phyloP scores from a whole-genome alignment of 1,140 invertebrate species.

The Semibalanus balanoides region DNA sequence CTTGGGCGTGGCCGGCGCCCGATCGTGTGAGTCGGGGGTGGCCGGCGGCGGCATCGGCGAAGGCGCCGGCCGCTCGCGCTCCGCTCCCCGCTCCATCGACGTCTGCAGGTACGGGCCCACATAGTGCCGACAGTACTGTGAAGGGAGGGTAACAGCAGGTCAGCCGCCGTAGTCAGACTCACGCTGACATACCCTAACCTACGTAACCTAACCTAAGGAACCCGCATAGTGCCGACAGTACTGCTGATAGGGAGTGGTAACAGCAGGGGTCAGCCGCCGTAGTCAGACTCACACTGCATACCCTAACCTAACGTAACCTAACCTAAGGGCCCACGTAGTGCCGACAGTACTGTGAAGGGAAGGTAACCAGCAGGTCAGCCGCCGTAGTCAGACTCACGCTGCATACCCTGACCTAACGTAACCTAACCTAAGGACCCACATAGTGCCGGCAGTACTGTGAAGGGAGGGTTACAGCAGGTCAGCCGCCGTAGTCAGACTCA shows the following conservation, averaged over 20 bases:
- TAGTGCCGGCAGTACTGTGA: conserved; percentile 8
- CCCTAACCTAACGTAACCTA: no score
- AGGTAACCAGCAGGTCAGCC: conserved; percentile 2
- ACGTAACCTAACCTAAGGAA: no score
- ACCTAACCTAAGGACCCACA: background rate
- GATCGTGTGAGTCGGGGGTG: conserved; percentile 1
- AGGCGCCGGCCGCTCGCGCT: conserved; percentile 31
- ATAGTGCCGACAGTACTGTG: conserved; percentile 7
- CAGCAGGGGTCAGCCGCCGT: no score
- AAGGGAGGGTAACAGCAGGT: conserved; percentile 8
- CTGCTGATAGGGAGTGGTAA: no score
- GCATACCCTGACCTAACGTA: no score
- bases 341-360: conserved; percentile 6
- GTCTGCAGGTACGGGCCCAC: background rate
- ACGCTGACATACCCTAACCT: no score
- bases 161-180: no score
- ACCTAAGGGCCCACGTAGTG: conserved; percentile 1
- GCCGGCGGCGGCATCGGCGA: conserved; percentile 44
- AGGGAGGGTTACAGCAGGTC: conserved; percentile 8
- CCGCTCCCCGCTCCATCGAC: background rate
- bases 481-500: no score
- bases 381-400: no score
- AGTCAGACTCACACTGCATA: no score
- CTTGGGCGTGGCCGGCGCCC: background rate
- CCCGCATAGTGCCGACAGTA: no score